Evolutionary conservation across 2,797 vertebrate species (phyloP).

Genomic region (Menidia menidia): DNA sequence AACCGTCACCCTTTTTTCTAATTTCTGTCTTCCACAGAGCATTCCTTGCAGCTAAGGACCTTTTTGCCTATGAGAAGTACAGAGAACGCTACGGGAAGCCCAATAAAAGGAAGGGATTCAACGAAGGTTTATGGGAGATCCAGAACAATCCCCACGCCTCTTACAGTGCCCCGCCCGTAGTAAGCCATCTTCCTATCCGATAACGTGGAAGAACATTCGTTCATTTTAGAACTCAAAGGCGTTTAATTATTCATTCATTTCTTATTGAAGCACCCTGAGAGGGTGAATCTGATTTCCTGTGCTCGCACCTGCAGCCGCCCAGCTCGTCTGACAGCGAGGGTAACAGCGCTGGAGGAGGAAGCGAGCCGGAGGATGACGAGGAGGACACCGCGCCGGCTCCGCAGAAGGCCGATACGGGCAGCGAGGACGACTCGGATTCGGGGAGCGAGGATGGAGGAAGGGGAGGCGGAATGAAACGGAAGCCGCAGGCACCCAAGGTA

Average conservation of each 20-base stretch:
- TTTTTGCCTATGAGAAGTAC: conserved; percentile 95
- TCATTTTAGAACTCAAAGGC: no score
- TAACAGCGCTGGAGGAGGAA: conserved; percentile 82
- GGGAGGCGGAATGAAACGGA: conserved; percentile 84
- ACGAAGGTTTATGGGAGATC: conserved; percentile 99
- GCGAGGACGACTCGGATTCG: conserved; percentile 89
- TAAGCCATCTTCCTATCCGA: conserved; percentile 78
- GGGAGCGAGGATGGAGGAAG: conserved; percentile 86
- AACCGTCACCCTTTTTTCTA: not conserved
- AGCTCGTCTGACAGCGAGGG: conserved; percentile 96
- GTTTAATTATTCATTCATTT: no score
- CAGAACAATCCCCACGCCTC: conserved; percentile 98
- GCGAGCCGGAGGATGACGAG: conserved; percentile 82
- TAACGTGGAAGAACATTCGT: not conserved
- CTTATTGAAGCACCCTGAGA: no score
- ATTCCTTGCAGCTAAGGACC: conserved; percentile 96
- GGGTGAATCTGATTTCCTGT: no score
- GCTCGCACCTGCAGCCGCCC: conserved; percentile 79
- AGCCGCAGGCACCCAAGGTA: conserved; percentile 87
- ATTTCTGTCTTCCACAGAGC: conserved; percentile 80
- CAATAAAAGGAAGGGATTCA: conserved; percentile 99
- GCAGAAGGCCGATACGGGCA: conserved; percentile 81
- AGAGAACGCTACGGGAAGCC: conserved; percentile 96
- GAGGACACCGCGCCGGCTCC: conserved; percentile 76
- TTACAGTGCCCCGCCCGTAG: conserved; percentile 90